These are phyloP conservation scores for Eptatretus atami DNA, from an alignment of 2,797 vertebrate species.

Conservation along the genomic window DNA sequence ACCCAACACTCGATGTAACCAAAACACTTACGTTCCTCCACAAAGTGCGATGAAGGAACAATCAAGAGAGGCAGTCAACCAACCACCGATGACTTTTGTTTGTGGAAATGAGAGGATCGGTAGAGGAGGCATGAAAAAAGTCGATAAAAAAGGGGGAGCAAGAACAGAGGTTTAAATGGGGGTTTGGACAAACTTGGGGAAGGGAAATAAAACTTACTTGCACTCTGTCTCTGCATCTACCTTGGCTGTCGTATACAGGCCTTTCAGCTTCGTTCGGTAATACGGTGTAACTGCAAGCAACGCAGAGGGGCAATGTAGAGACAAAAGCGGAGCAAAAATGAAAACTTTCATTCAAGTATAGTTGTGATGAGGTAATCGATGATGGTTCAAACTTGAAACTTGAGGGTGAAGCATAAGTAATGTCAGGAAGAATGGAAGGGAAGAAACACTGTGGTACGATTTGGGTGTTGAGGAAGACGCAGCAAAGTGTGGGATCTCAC, in stretches of 20 bases:
- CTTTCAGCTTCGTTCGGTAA: constrained; percentile 53
- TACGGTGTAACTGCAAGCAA: constrained; percentile 35
- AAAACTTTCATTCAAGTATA: too few relatives aligned
- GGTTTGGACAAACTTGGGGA: neutral
- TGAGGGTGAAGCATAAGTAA: too few relatives aligned
- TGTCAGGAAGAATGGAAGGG: neutral
- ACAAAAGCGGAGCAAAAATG: too few relatives aligned
- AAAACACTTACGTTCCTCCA: too few relatives aligned
- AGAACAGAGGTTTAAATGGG: neutral
- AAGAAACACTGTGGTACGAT: constrained; percentile 1
- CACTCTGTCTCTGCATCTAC: constrained; percentile 62
- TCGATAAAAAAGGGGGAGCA: neutral
- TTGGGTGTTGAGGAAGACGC: neutral
- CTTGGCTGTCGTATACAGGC: constrained; percentile 56
- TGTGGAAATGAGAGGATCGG: neutral
- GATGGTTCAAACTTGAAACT: too few relatives aligned
- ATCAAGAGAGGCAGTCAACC: too few relatives aligned
- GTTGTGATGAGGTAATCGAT: too few relatives aligned
- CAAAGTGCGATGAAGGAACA: too few relatives aligned
- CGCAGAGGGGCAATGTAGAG: neutral
- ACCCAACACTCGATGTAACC: too few relatives aligned
- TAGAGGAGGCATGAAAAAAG: neutral
- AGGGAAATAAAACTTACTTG: constrained; percentile 19
- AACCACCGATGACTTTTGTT: neutral
- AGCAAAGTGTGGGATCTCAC: constrained; percentile 16